A percentile compares a stretch with the other conserved stretches of the same genome.
Evolutionary conservation across 2,888 invertebrate species (phyloP).

Genomic region (Eurois occulta): DNA sequence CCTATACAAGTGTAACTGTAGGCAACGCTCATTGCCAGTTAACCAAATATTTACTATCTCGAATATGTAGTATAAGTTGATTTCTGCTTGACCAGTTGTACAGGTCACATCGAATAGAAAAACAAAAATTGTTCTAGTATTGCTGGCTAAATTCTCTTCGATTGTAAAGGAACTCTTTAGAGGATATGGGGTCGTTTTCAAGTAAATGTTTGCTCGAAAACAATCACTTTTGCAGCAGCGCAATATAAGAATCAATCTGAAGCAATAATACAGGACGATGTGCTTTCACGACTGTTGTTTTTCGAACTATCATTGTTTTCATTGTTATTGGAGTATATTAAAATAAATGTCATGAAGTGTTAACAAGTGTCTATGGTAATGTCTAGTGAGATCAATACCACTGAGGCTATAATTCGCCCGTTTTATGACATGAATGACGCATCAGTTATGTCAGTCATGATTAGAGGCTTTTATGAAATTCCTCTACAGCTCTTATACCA

Average conservation of each 20-base stretch:
- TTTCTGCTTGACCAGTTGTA: background rate
- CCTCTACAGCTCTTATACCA: background rate
- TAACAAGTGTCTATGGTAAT: background rate
- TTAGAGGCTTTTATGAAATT: background rate
- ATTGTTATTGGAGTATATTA: background rate
- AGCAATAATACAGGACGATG: constrained; percentile 8
- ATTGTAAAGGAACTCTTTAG: background rate
- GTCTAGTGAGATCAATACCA: background rate
- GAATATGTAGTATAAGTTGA: background rate
- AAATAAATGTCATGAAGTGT: background rate
- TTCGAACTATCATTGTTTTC: background rate
- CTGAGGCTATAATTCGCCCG: background rate
- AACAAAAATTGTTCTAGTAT: background rate
- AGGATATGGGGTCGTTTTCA: background rate
- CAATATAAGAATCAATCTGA: constrained; percentile 27
- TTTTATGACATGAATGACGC: background rate
- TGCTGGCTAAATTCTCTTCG: background rate
- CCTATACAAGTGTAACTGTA: background rate
- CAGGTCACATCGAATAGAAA: background rate
- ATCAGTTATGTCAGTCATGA: background rate
- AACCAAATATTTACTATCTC: background rate
- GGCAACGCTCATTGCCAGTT: background rate
- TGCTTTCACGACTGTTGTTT: constrained; percentile 9
- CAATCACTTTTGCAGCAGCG: constrained; percentile 18
- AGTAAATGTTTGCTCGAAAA: constrained; percentile 22